phyloP scores from a whole-genome alignment of 2,888 invertebrate species.

The Prosopocoilus inquinatus region DNA sequence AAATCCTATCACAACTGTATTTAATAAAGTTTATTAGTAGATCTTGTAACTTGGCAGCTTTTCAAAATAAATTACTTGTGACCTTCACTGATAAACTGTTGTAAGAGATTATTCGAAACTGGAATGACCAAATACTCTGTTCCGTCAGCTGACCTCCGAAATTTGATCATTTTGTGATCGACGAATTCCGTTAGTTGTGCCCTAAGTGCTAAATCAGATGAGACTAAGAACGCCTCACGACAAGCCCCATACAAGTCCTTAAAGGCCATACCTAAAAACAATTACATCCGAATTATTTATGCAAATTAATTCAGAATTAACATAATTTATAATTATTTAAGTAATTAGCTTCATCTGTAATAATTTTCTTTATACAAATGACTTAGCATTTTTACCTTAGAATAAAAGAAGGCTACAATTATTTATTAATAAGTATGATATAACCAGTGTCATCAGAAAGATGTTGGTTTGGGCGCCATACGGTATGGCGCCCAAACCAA shows the following conservation, averaged over 20 bases:
- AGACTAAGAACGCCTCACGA: conserved; percentile 87
- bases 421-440: too few relatives aligned
- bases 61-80: neutral
- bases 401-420: too few relatives aligned
- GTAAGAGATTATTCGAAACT: conserved; percentile 67
- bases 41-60: neutral
- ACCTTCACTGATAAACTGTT: conserved; percentile 65
- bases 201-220: conserved; percentile 85
- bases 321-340: neutral
- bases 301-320: neutral
- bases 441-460: too few relatives aligned
- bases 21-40: neutral
- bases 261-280: conserved; percentile 74
- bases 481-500: too few relatives aligned
- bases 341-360: too few relatives aligned
- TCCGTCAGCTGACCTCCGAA: conserved; percentile 76
- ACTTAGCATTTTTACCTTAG: too few relatives aligned
- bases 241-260: conserved; percentile 82
- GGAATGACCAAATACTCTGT: conserved; percentile 80
- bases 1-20: too few relatives aligned
- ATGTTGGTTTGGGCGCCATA: too few relatives aligned
- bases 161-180: conserved; percentile 89
- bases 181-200: conserved; percentile 93
- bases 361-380: too few relatives aligned
- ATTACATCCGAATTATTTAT: conserved; percentile 1